Evolutionary conservation across 2,797 vertebrate species (phyloP).

Genomic region (Falco rusticolus): DNA sequence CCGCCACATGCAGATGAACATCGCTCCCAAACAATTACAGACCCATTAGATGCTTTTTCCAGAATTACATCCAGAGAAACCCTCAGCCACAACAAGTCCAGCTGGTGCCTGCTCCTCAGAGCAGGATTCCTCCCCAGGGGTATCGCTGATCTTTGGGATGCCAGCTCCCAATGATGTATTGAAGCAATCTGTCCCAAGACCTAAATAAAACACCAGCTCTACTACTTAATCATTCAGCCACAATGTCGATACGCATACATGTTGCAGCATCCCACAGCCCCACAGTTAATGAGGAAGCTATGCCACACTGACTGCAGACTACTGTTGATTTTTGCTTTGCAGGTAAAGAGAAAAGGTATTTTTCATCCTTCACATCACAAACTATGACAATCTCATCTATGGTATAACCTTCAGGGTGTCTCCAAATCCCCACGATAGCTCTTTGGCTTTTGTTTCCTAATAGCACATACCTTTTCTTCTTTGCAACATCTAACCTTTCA

Average conservation of each 20-base stretch:
- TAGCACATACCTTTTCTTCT: neutral
- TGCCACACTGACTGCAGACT: neutral
- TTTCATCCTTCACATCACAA: neutral
- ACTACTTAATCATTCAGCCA: neutral
- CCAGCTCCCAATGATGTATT: neutral
- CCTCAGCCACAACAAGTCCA: neutral
- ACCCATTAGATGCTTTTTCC: too few species aligned
- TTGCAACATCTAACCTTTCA: neutral
- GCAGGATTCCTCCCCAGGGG: neutral
- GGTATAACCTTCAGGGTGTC: neutral
- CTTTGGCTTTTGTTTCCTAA: neutral
- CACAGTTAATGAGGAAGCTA: too few species aligned
- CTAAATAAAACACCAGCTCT: too few species aligned
- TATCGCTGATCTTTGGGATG: neutral
- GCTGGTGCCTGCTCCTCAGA: neutral
- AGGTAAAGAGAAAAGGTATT: neutral
- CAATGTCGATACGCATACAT: fast-evolving
- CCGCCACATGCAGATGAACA: fast-evolving
- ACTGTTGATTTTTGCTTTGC: neutral
- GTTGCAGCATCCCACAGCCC: neutral
- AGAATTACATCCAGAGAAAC: neutral
- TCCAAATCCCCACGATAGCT: neutral
- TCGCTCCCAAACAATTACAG: neutral
- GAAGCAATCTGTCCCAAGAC: neutral
- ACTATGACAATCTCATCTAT: neutral